A percentile compares a stretch with the other conserved stretches of the same genome.
Evolutionary conservation across 2,797 vertebrate species (phyloP).

Genomic region (Acomys russatus): DNA sequence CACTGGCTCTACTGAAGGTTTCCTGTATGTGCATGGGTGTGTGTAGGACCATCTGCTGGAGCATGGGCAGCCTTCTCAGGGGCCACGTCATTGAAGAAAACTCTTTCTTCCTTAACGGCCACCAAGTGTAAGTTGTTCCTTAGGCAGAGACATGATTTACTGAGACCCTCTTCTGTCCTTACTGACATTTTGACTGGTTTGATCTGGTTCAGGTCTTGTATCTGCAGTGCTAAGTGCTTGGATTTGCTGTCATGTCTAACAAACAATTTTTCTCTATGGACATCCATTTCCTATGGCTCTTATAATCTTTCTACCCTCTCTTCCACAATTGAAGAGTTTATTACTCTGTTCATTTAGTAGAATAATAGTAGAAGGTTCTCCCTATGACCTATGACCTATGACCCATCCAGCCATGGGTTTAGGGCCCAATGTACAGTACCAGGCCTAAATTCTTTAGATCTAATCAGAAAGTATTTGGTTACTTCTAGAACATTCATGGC

Average conservation of each 20-base stretch:
- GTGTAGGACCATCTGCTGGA: neutral
- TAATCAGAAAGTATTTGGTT: neutral
- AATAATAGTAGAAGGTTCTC: neutral
- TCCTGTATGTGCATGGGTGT: neutral
- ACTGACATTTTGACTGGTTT: neutral
- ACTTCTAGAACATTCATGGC: neutral
- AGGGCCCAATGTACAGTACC: neutral
- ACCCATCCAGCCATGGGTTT: neutral
- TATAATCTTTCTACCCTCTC: neutral
- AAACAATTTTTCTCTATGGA: neutral
- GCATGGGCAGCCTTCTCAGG: neutral
- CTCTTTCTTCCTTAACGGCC: neutral
- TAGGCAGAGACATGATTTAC: neutral
- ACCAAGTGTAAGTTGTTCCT: neutral
- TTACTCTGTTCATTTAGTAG: neutral
- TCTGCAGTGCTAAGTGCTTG: no score
- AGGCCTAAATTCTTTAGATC: neutral
- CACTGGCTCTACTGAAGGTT: neutral
- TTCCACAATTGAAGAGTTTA: neutral
- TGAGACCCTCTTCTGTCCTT: neutral
- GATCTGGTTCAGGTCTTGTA: neutral
- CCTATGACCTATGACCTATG: neutral
- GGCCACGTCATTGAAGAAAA: neutral
- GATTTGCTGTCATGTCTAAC: neutral
- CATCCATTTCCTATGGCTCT: neutral